Percentiles rank a stretch among this genome's conserved stretches.
Conservation (phyloP, 2,113 vertebrate species). For the Drymodes brunneopygia region DNA sequence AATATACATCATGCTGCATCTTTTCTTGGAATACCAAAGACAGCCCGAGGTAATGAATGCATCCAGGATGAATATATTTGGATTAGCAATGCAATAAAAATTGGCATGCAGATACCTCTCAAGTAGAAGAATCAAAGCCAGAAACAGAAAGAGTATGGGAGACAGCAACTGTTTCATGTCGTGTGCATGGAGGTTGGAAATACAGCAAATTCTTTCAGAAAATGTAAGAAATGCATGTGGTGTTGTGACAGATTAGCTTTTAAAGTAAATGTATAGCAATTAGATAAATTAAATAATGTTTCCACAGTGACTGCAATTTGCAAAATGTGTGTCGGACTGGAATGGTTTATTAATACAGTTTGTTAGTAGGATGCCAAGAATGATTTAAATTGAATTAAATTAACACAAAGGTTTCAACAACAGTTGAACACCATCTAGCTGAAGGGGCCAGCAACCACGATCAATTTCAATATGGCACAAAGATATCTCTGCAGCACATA, state of each 20-base stretch:
- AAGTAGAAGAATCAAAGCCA: background rate
- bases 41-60: background rate
- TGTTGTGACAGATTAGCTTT: background rate
- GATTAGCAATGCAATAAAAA: conserved; percentile 9
- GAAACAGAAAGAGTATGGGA: background rate
- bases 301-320: background rate
- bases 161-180: background rate
- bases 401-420: background rate
- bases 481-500: background rate
- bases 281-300: background rate
- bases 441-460: background rate
- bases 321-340: background rate
- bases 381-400: background rate
- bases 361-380: background rate
- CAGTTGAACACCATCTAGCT: background rate
- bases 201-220: background rate
- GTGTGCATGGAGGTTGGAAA: background rate
- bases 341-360: background rate
- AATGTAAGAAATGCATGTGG: background rate
- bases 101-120: background rate
- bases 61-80: background rate
- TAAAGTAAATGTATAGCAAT: background rate
- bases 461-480: background rate
- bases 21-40: conserved; percentile 21
- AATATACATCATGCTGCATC: background rate